phyloP scores from a whole-genome alignment of 2,113 vertebrate species.

The Rattus norvegicus region GRCr8 NC_086021.1:100486001-100486500 shows the following conservation, averaged over 20 bases:
- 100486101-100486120: neutral
- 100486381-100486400: slow-evolving; percentile 33
- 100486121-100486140: neutral
- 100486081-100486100: neutral
- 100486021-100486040: neutral
- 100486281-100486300: neutral
- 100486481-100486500: too few species aligned
- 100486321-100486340: neutral
- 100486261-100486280: neutral
- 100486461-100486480: too few species aligned
- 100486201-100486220: neutral
- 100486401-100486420: too few species aligned
- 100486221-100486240: neutral
- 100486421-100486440: too few species aligned
- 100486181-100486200: neutral
- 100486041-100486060: neutral
- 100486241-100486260: slow-evolving; percentile 1
- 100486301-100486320: neutral
- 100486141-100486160: neutral
- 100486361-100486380: neutral
- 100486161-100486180: neutral
- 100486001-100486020: slow-evolving; percentile 58
- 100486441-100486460: too few species aligned
- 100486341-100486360: neutral
- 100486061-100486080: neutral